Evolutionary conservation across 1,140 invertebrate species (phyloP), one percentile per base, ranked within the genome.

Genomic region (Magallana ariakensis): DNA sequence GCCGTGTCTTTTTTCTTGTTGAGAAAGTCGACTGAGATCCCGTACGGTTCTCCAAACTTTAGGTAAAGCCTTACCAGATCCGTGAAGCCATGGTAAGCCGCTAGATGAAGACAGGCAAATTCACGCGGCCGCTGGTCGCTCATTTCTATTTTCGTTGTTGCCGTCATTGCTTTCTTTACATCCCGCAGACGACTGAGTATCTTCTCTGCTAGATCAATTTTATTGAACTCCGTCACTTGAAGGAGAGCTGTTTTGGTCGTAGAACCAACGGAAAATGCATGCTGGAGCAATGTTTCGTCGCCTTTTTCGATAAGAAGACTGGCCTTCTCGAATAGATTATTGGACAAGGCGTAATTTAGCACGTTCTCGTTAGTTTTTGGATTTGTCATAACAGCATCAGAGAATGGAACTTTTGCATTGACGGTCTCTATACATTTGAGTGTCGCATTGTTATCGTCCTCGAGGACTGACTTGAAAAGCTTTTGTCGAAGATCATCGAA

Each of bases 1-100:
- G 93, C 88, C 13, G 92, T 92, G 87, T 94, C 93, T 16, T 91
- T 90, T 85, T 94, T 94, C 5, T 88, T 86, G 87, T 94, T 94
- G 10, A 88, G 11, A 55, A 90, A 88, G 80, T 94, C 92, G 0
- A 93, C 92, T 16, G 88, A 86, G 0, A 93, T 87, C 13, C 91
- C 90, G 53, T 85, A 57, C 11, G 55, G 11, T 26, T 58, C 13
- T 19, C 54, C 87, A 9, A 26, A 57, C 15, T 91, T 87, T 7
- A 93, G 70, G 80, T 91, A 92, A 33, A 91, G 80, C 15, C 87
- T 90, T 1, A 93, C 91, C 8, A 94, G 62, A 15, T 92, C 92
- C 19, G 82, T 91, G 54, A 86, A 87, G 56, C 93, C 93, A 80
- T 90, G 57, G 82, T 90, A 92, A 1, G 93, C 91, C 1, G 93